Percentiles rank a stretch among this genome's conserved stretches.
These are phyloP conservation scores for Corvus hawaiiensis DNA, from an alignment of 2,113 vertebrate genomes.

Conservation along the genomic window DNA sequence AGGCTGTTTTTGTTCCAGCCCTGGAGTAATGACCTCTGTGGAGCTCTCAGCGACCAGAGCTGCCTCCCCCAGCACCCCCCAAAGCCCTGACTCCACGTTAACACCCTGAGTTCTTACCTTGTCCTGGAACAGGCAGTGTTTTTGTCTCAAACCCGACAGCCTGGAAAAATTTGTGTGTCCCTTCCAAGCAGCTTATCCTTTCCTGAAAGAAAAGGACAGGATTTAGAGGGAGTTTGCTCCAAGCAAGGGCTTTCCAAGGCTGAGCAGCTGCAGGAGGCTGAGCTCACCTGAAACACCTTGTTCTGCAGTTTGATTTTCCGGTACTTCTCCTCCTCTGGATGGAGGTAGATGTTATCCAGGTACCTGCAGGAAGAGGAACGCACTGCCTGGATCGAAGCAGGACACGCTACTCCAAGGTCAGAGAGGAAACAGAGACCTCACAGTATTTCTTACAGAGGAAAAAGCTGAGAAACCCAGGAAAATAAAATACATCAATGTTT, in stretches of 20 bases:
- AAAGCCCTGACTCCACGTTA: not conserved
- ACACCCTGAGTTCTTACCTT: slow-evolving; percentile 71
- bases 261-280: not conserved
- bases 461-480: not conserved
- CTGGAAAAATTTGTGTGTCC: slow-evolving; percentile 83
- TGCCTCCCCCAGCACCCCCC: not conserved
- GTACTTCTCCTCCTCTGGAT: slow-evolving; percentile 92
- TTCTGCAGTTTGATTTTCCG: slow-evolving; percentile 90
- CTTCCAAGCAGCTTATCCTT: slow-evolving; percentile 84
- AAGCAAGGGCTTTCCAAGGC: not conserved
- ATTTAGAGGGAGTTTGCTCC: not conserved
- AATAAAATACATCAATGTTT: not conserved
- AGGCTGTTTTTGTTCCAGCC: not conserved
- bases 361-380: slow-evolving; percentile 70
- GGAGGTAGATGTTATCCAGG: slow-evolving; percentile 89
- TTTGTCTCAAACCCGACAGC: slow-evolving; percentile 84
- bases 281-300: slow-evolving; percentile 89
- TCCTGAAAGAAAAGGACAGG: slow-evolving; percentile 72
- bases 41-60: not conserved
- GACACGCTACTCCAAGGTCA: not conserved
- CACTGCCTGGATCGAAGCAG: not conserved
- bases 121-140: slow-evolving; percentile 75
- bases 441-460: not conserved
- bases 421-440: not conserved
- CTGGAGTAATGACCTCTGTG: not conserved